phyloP scores from a whole-genome alignment of 2,113 vertebrate species.

The Riparia riparia region DNA sequence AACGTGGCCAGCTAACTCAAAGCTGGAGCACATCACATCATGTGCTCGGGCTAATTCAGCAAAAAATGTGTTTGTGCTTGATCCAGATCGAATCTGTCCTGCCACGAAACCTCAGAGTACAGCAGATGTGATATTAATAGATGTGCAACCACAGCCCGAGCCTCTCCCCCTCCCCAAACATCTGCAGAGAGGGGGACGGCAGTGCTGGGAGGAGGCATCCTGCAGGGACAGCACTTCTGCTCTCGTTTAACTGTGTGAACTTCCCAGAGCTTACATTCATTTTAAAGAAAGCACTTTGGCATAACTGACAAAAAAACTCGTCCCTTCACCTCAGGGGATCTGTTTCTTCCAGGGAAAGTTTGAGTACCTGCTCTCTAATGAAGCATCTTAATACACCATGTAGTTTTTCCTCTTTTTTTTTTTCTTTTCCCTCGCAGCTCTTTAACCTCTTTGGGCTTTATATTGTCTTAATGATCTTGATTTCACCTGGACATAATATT shows the following conservation, averaged over 20 bases:
- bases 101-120: conserved; percentile 14
- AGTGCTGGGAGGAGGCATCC: conserved; percentile 18
- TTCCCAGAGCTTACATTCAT: not conserved
- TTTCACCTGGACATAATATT: not conserved
- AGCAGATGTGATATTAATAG: conserved; percentile 68
- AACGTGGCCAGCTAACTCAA: not conserved
- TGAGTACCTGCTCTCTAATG: conserved; percentile 1
- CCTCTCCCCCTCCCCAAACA: conserved; percentile 32
- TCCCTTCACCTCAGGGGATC: not conserved
- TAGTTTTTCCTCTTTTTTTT: not conserved
- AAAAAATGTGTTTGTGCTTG: conserved; percentile 54
- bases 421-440: not conserved
- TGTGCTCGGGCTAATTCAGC: not conserved
- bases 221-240: conserved; percentile 28
- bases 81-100: conserved; percentile 53
- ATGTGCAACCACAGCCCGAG: conserved; percentile 16
- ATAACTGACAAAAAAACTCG: not conserved
- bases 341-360: conserved; percentile 5
- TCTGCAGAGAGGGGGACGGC: not conserved
- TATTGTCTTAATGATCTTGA: not conserved
- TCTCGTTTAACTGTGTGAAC: not conserved
- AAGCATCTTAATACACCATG: not conserved
- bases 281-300: conserved; percentile 41
- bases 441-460: not conserved
- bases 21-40: not conserved